phyloP scores from a whole-genome alignment of 2,797 vertebrate genomes.

The Pseudochirops cupreus region DNA sequence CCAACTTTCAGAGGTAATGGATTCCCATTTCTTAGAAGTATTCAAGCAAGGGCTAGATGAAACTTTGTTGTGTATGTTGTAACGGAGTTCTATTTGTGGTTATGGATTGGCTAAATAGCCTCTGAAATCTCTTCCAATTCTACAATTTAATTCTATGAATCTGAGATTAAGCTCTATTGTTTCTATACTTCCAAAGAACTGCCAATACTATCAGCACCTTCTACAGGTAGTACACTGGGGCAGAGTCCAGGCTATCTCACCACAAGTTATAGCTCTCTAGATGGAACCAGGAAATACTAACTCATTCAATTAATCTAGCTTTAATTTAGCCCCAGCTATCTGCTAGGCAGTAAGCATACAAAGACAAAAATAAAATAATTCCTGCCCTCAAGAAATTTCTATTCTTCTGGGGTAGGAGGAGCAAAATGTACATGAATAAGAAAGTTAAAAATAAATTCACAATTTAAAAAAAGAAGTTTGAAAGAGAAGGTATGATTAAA shows the following conservation, averaged over 20 bases:
- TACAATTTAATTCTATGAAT: background rate
- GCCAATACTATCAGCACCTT: background rate
- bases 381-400: background rate
- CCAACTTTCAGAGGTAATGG: background rate
- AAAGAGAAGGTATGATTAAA: background rate
- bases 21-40: background rate
- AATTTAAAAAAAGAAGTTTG: background rate
- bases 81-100: background rate
- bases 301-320: background rate
- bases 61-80: background rate
- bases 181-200: background rate
- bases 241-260: background rate
- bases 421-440: background rate
- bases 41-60: background rate
- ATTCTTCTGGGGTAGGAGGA: background rate
- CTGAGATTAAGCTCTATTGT: background rate
- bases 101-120: background rate
- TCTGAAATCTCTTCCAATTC: background rate
- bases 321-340: too few relatives aligned
- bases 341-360: background rate
- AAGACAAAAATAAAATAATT: background rate
- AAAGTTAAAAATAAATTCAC: background rate
- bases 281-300: background rate
- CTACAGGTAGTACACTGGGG: background rate
- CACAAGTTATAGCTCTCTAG: background rate